These are phyloP conservation scores for Addax nasomaculatus DNA, from an alignment of 2,113 vertebrate genomes.

Conservation along the genomic window DNA sequence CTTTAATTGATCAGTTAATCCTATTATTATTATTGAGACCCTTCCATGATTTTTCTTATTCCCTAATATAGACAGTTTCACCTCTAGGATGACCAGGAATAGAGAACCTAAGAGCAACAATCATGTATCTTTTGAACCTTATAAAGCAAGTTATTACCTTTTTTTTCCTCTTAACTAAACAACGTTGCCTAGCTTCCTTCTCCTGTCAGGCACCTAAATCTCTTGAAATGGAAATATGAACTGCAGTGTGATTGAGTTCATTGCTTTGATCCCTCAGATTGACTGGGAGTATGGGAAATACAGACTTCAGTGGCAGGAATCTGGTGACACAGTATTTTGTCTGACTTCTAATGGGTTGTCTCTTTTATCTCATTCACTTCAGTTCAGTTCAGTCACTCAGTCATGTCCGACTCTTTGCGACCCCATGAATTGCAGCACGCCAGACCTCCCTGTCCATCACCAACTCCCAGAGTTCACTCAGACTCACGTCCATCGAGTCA, in stretches of 20 bases:
- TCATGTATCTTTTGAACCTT: background rate
- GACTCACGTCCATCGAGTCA: accelerated
- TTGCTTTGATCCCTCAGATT: background rate
- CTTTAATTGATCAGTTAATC: background rate
- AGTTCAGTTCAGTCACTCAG: too few species aligned
- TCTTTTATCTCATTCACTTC: background rate
- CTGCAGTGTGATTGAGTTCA: background rate
- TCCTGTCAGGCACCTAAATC: background rate
- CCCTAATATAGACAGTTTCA: background rate
- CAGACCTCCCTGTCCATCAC: too few species aligned
- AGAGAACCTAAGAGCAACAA: background rate
- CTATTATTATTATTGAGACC: background rate
- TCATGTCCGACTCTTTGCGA: too few species aligned
- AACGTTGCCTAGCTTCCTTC: background rate
- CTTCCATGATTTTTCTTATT: background rate
- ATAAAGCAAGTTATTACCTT: background rate
- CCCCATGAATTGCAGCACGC: too few species aligned
- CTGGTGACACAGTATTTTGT: background rate
- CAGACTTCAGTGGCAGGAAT: background rate
- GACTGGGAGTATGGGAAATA: background rate
- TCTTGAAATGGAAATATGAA: background rate
- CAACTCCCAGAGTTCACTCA: too few species aligned
- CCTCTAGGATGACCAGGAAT: background rate
- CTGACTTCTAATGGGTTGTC: background rate
- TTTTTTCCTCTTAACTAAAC: background rate